Conservation (phyloP, 2,113 vertebrate species). For the Cololabis saira region DNA sequence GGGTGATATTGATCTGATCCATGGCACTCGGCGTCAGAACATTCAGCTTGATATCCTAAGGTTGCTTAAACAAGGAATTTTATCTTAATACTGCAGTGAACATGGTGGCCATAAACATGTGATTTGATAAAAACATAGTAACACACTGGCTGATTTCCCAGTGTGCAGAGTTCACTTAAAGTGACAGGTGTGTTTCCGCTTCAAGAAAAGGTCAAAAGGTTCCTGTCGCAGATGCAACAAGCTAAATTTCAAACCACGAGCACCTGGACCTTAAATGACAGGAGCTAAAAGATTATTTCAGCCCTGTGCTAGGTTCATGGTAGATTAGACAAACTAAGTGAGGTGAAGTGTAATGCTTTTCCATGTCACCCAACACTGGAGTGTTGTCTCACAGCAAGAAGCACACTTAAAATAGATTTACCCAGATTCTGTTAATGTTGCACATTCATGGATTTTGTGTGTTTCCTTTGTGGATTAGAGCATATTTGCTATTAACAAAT, state of each 20-base stretch:
- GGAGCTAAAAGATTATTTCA: too few relatives aligned
- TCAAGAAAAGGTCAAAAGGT: slow-evolving; percentile 14
- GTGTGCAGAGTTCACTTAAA: background rate
- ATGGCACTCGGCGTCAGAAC: background rate
- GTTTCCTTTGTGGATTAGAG: too few relatives aligned
- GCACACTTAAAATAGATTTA: too few relatives aligned
- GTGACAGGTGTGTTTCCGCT: background rate
- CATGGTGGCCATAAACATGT: background rate
- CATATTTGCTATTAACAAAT: too few relatives aligned
- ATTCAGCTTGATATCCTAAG: slow-evolving; percentile 9
- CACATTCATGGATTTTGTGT: too few relatives aligned
- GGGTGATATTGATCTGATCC: slow-evolving; percentile 34
- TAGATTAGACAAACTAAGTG: too few relatives aligned
- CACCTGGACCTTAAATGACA: too few relatives aligned
- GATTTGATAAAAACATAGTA: background rate
- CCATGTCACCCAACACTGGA: too few relatives aligned
- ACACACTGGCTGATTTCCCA: background rate
- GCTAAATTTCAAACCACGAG: background rate
- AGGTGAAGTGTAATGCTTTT: too few relatives aligned
- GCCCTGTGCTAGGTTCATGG: too few relatives aligned
- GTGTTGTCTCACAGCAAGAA: too few relatives aligned
- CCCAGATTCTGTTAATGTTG: too few relatives aligned
- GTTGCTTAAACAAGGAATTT: slow-evolving; percentile 13
- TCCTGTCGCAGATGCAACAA: background rate
- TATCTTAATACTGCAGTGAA: background rate